A percentile compares a stretch with the other conserved stretches of the same genome.
These are phyloP conservation scores for Theodoxus fluviatilis DNA, from an alignment of 2,888 invertebrate genomes.

Conservation along the genomic window DNA sequence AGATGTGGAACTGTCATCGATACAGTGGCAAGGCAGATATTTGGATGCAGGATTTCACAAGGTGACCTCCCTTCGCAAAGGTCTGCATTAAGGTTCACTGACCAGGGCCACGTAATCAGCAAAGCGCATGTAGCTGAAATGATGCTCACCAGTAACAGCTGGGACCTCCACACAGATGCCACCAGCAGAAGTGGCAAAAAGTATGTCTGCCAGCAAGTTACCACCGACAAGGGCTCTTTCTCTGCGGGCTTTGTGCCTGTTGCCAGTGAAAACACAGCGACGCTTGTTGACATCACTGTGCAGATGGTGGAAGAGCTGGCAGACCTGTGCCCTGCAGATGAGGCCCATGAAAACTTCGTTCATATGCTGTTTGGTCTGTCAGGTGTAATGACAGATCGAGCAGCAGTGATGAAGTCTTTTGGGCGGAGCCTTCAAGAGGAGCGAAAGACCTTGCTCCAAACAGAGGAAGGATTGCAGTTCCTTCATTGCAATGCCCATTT, in stretches of 20 bases:
- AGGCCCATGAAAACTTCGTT: neutral
- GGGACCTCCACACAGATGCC: neutral
- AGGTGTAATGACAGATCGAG: neutral
- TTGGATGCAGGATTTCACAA: neutral
- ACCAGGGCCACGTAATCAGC: conserved; percentile 3
- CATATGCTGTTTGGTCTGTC: neutral
- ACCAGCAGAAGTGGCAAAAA: conserved; percentile 17
- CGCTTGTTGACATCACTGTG: neutral
- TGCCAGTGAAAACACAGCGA: neutral
- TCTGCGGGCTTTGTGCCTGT: conserved; percentile 2
- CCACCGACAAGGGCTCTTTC: neutral
- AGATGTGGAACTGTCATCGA: conserved; percentile 3
- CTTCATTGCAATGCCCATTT: conserved; percentile 7
- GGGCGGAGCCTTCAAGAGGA: neutral
- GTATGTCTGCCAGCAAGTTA: conserved; percentile 4
- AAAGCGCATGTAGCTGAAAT: conserved; percentile 1
- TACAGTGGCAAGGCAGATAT: neutral
- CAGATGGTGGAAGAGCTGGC: conserved; percentile 14
- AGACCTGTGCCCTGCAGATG: neutral
- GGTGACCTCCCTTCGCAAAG: neutral
- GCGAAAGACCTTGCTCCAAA: neutral
- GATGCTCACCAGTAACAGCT: neutral
- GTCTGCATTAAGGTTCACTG: neutral
- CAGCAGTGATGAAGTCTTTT: conserved; percentile 13
- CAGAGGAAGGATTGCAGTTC: neutral